Base-by-base conservation (phyloP, 2,797 vertebrate genomes). In the Alfaro cultratus region DNA sequence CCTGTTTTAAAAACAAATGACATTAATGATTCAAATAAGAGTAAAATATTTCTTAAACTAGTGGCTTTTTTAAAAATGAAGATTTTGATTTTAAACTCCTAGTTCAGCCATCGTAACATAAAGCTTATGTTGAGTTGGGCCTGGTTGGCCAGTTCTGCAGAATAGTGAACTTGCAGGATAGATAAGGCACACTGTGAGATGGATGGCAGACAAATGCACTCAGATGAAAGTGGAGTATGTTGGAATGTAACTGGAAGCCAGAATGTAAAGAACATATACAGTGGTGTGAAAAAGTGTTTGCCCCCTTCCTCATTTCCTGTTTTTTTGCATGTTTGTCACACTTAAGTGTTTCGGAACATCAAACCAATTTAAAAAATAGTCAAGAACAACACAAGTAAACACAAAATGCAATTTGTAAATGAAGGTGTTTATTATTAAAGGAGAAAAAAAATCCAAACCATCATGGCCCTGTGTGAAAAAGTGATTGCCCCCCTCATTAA, bases 1-100 rank as follows among this genome's bases (percentile, higher is more conserved):
- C 92, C 97, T 98, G 84, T 31, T 55, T 83, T 64, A 31, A 76
- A 74, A 26, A 88, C 3, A 36, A 73, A 10, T 26, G 29, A 70
- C 70, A 46, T 72, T 31, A 71, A 51, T 55, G 2, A 39, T 43
- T 2, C 3, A 26, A 60, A 74, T 23, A 16, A 15, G 5, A 21
- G 39, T n/a, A 39, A 39, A 18, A 31, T 34, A 13, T 60, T n/a
- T 75, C n/a, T 57, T 12, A 39, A 39, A 39, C 34, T 67, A 21
- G 3, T 36, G 31, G 4, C 9, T 10, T 68, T 68, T 68, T 67
- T 41, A 39, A 11, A 39, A 68, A 68, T 68, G 21, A 4, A 36
- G 23, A 68, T 23, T 68, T 5, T 39, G 8, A 67, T 21, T 67
- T 67, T 23, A 62, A 34, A 8, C 15, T 8, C 15, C 9, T 21